phyloP scores from a whole-genome alignment of 2,113 vertebrate species.

The pig (Sus scrofa) region DNA sequence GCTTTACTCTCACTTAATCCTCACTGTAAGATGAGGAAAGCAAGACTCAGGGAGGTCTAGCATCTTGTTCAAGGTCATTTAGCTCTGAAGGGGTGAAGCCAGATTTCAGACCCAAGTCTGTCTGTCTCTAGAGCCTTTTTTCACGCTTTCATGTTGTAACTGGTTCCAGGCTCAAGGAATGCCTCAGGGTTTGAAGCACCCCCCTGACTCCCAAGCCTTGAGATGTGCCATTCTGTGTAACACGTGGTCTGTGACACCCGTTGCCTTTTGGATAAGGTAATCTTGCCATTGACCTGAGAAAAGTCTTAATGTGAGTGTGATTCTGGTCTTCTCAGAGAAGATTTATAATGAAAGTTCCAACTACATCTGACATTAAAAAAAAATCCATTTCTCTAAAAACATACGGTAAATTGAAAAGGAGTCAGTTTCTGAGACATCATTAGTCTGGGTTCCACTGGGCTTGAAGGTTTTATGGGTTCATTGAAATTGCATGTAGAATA shows the following conservation, averaged over 20 bases:
- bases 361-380: background rate
- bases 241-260: background rate
- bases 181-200: background rate
- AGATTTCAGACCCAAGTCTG: background rate
- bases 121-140: background rate
- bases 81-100: background rate
- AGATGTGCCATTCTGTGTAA: background rate
- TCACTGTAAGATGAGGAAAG: background rate
- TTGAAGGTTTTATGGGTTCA: background rate
- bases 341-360: slow-evolving; percentile 4
- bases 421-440: background rate
- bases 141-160: background rate
- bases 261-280: background rate
- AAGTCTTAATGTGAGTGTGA: background rate
- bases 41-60: background rate
- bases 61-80: background rate
- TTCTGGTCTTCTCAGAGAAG: background rate
- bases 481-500: background rate
- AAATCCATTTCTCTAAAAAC: background rate
- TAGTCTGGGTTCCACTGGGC: background rate
- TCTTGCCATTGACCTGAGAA: background rate
- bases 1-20: background rate
- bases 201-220: background rate
- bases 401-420: background rate
- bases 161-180: background rate